These are phyloP conservation scores for Caenorhabditis macrosperma DNA, from an alignment of 2,888 invertebrate genomes.

Conservation along the genomic window DNA sequence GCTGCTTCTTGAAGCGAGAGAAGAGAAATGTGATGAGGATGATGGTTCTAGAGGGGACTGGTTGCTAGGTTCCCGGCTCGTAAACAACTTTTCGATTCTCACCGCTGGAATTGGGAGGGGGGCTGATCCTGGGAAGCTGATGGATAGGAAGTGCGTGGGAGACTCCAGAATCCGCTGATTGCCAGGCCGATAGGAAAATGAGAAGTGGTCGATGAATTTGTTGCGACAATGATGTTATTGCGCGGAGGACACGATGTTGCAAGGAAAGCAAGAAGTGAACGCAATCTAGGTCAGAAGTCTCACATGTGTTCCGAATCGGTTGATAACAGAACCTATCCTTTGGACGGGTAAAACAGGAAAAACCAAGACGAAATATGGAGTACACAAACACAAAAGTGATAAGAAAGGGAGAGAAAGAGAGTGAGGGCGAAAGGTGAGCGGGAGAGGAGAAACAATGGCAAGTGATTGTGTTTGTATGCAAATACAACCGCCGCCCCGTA, in stretches of 20 bases:
- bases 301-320: conserved; percentile 12
- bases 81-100: neutral
- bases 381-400: conserved; percentile 43
- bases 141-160: too few species aligned
- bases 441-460: conserved; percentile 47
- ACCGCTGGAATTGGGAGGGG: too few species aligned
- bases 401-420: conserved; percentile 10
- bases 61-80: neutral
- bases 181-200: too few species aligned
- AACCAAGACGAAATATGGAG: neutral
- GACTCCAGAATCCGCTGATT: too few species aligned
- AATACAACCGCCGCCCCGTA: conserved; percentile 5
- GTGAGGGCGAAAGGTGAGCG: conserved; percentile 30
- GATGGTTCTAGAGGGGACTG: neutral
- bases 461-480: conserved; percentile 41
- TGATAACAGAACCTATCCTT: neutral
- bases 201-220: too few species aligned
- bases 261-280: conserved; percentile 11
- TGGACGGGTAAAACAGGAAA: neutral
- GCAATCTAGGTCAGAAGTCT: conserved; percentile 45
- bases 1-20: neutral
- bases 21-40: neutral
- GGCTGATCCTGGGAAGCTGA: too few species aligned
- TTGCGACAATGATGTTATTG: neutral
- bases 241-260: neutral